These are phyloP conservation scores for Acanthaster planci DNA, from an alignment of 35 echinoderm and acorn worm species.

Conservation along the genomic window DNA sequence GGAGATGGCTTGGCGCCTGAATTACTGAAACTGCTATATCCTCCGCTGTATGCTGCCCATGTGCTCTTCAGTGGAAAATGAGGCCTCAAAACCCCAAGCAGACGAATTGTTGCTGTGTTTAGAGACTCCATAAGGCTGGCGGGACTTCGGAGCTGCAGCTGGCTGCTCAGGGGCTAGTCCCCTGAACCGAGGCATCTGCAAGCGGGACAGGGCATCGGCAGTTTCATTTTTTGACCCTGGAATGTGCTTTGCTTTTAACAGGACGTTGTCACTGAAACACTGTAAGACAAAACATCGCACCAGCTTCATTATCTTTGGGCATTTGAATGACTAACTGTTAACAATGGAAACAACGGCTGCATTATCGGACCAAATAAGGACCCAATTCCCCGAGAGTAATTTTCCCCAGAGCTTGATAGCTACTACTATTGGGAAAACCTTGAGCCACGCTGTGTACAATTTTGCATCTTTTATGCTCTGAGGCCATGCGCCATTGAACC, in stretches of 20 bases:
- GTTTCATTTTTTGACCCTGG: too few relatives aligned
- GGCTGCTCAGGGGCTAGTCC: background rate
- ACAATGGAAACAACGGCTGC: background rate
- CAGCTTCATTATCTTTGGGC: too few relatives aligned
- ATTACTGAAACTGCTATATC: too few relatives aligned
- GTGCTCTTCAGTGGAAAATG: background rate
- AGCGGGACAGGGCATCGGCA: slow-evolving; percentile 16
- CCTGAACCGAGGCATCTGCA: slow-evolving; percentile 6
- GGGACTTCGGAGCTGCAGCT: background rate
- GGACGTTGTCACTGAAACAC: too few relatives aligned
- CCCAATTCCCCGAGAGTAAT: background rate
- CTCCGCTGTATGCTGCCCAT: background rate
- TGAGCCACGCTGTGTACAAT: background rate
- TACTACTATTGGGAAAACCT: background rate
- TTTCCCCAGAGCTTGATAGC: slow-evolving; percentile 5
- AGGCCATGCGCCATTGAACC: slow-evolving; percentile 7
- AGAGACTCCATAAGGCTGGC: slow-evolving; percentile 3
- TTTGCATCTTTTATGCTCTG: background rate
- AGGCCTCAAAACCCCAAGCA: background rate
- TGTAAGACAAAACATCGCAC: too few relatives aligned
- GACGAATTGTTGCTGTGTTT: background rate
- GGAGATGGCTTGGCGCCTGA: too few relatives aligned
- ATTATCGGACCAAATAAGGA: background rate
- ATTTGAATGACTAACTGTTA: too few relatives aligned
- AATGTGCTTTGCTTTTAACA: too few relatives aligned